Base-by-base conservation (phyloP, 1,140 invertebrate species). In the Lutraria rhynchaena region DNA sequence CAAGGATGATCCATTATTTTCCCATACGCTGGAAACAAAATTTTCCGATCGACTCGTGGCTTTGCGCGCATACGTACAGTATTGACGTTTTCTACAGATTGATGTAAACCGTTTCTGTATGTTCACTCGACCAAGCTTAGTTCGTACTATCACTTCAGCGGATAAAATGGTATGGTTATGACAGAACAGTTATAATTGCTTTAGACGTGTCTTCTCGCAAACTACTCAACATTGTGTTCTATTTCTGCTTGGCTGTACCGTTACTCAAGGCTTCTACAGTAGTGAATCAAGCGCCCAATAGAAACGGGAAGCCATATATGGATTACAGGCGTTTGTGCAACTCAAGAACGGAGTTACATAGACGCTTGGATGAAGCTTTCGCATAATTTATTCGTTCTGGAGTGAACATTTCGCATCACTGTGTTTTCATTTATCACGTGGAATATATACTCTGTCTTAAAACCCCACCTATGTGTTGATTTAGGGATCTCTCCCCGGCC, bases 371-470 rank as follows among this genome's bases (percentile, higher is more conserved):
- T 73, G 60, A 71, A 33, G 24, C 29, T 80, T 74, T 74, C 75
- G 76, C 70, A 80, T 81, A 81, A 81, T 81, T 81, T 81, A 81
- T 81, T 81, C 78, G 78, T 70, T 73, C 78, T 81, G 78, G 61
- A 81, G 78, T 51, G 33, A 51, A 57, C 49, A 35, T 81, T 81
- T 81, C 76, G 75, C 74, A 67, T 63, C 37, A 51, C 41, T 55
- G 19, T 74, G 41, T 35, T 78, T 33, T 80, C 60, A 65, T 55
- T 63, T 83, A 80, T 69, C 51, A 49, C 41, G 31, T 69, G 70
- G 69, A 67, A 63, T 76, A 71, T 74, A 27, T 61, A 67, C 63
- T 67, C 63, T 67, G 63, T 67, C 41, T 33, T 24, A 22, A 44
- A 46, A 35, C 57, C 33, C 24, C 22, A 41, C 71, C 37, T 31